These are phyloP conservation scores for Thymelicus lineola DNA, from an alignment of 2,888 invertebrate species.

Conservation along the genomic window DNA sequence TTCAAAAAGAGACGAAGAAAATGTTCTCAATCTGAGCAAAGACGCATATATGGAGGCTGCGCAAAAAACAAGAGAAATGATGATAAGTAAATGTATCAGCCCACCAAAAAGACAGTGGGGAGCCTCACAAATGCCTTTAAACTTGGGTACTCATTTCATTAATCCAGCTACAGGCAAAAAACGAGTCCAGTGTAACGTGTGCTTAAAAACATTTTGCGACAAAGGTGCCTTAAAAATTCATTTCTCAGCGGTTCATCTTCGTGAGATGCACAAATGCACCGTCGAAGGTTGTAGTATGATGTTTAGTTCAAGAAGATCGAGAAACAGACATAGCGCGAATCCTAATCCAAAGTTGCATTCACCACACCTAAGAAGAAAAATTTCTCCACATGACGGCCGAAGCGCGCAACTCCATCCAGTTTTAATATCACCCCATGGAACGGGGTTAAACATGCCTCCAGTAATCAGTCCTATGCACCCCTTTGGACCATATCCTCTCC, in stretches of 20 bases:
- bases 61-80: constrained; percentile 77
- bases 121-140: constrained; percentile 90
- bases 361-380: constrained; percentile 96
- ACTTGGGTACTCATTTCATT: constrained; percentile 95
- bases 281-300: constrained; percentile 99
- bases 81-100: constrained; percentile 87
- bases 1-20: constrained; percentile 68
- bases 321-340: constrained; percentile 98
- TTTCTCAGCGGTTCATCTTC: constrained; percentile 98
- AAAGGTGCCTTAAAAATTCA: constrained; percentile 99
- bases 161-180: constrained; percentile 98
- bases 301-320: constrained; percentile 98
- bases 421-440: constrained; percentile 89
- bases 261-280: constrained; percentile 99
- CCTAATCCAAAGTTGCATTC: constrained; percentile 99
- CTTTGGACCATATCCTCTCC: constrained; percentile 91
- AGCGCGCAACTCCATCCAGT: constrained; percentile 94
- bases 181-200: constrained; percentile 98
- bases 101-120: constrained; percentile 93
- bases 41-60: constrained; percentile 69
- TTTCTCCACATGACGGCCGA: constrained; percentile 96
- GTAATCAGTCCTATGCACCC: constrained; percentile 90
- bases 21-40: constrained; percentile 79
- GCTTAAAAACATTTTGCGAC: constrained; percentile 99
- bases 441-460: constrained; percentile 87